Evolutionary conservation across 2,797 vertebrate genomes (phyloP).

Genomic region (Eulemur rubriventer): DNA sequence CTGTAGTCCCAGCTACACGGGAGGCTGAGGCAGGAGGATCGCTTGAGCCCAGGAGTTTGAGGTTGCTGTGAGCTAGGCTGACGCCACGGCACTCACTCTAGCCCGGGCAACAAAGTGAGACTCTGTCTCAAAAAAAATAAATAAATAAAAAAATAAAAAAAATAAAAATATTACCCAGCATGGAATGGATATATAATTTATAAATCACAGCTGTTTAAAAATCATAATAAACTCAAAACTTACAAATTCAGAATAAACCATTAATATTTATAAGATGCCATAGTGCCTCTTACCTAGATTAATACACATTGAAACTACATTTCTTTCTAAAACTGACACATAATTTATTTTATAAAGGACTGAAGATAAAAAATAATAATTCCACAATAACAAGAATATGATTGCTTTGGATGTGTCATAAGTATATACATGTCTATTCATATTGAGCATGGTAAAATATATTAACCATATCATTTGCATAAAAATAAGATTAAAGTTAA

Average conservation of each 20-base stretch:
- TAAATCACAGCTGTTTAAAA: slow-evolving; percentile 48
- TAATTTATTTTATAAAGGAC: slow-evolving; percentile 58
- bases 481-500: not conserved
- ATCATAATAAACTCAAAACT: slow-evolving; percentile 48
- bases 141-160: too few species aligned
- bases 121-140: too few species aligned
- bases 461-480: slow-evolving; percentile 1
- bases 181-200: slow-evolving; percentile 56
- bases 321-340: slow-evolving; percentile 51
- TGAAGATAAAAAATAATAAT: slow-evolving; percentile 30
- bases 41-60: too few species aligned
- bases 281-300: slow-evolving; percentile 34
- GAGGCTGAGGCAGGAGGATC: too few species aligned
- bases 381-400: not conserved
- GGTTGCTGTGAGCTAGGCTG: too few species aligned
- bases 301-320: slow-evolving; percentile 40
- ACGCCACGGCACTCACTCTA: too few species aligned
- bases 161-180: slow-evolving; percentile 57
- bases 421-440: not conserved
- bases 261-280: slow-evolving; percentile 75
- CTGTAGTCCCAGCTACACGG: too few species aligned
- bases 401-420: not conserved
- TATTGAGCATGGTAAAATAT: not conserved
- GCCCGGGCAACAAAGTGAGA: too few species aligned
- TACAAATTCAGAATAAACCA: slow-evolving; percentile 48